These are phyloP conservation scores for Chrysolina oricalcia DNA, from an alignment of 2,888 invertebrate genomes.

Conservation along the genomic window DNA sequence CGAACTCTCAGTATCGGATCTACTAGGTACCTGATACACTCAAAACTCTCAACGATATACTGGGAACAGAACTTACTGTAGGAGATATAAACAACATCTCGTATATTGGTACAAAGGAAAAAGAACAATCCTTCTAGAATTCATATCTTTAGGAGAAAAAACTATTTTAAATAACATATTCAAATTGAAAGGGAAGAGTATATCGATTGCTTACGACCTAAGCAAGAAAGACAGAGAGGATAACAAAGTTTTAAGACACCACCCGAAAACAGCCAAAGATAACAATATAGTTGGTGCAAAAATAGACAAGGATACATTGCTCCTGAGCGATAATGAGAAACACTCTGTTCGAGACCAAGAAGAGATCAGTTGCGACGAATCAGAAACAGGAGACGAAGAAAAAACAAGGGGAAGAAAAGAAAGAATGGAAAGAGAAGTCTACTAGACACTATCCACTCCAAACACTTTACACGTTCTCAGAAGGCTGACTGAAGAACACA, in stretches of 20 bases:
- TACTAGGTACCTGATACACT: not conserved
- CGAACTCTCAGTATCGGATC: not conserved
- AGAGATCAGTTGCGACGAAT: not conserved
- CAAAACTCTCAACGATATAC: not conserved
- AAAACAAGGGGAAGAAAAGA: too few relatives aligned
- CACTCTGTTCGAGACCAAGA: not conserved
- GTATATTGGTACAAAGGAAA: not conserved
- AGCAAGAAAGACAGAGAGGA: constrained; percentile 1
- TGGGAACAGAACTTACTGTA: constrained; percentile 5
- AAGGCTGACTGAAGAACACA: too few relatives aligned
- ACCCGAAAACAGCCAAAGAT: not conserved
- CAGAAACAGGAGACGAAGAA: too few relatives aligned
- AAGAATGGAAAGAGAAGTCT: too few relatives aligned
- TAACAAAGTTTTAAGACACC: not conserved
- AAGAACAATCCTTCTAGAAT: too few relatives aligned
- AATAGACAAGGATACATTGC: not conserved
- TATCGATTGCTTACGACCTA: not conserved
- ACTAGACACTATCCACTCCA: too few relatives aligned
- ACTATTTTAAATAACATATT: not conserved
- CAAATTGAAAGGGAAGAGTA: not conserved
- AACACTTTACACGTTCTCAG: too few relatives aligned
- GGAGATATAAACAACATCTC: constrained; percentile 4
- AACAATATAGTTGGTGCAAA: not conserved
- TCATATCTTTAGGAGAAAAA: not conserved
- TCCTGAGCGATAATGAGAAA: constrained; percentile 1